Evolutionary conservation across 2,888 invertebrate genomes (phyloP).

Genomic region (Syrphus vitripennis): DNA sequence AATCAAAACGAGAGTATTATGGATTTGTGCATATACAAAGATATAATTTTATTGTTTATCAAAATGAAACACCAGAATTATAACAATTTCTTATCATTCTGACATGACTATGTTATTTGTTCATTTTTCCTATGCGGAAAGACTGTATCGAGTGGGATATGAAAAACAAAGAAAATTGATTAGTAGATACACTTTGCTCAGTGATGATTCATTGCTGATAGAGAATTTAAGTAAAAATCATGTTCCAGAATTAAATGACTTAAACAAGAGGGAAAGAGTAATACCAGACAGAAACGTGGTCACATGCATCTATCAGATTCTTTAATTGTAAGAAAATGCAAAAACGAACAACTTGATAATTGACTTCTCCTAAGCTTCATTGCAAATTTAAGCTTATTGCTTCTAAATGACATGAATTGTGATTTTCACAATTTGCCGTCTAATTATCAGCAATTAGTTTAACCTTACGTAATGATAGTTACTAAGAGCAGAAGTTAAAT

Average conservation of each 20-base stretch:
- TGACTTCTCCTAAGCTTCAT: not conserved
- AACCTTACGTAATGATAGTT: conserved; percentile 18
- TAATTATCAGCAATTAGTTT: conserved; percentile 1
- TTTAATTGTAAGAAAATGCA: not conserved
- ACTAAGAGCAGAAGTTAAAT: not conserved
- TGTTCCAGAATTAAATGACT: not conserved
- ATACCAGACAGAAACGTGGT: not conserved
- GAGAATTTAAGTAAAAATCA: not conserved
- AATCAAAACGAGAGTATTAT: not conserved
- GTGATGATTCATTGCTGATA: conserved; percentile 8
- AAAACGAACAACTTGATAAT: not conserved
- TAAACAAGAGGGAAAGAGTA: not conserved
- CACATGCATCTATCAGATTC: not conserved
- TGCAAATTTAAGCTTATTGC: not conserved
- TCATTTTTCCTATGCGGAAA: not conserved
- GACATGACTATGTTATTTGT: not conserved
- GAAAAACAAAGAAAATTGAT: conserved; percentile 8
- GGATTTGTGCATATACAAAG: not conserved
- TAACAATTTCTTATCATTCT: not conserved
- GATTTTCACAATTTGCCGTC: not conserved
- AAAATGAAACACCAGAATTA: not conserved
- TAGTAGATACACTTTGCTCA: not conserved
- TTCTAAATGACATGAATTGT: not conserved
- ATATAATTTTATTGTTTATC: not conserved
- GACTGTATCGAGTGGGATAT: not conserved